These are phyloP conservation scores for Volucella bombylans DNA, from an alignment of 2,888 invertebrate genomes.

Conservation along the genomic window DNA sequence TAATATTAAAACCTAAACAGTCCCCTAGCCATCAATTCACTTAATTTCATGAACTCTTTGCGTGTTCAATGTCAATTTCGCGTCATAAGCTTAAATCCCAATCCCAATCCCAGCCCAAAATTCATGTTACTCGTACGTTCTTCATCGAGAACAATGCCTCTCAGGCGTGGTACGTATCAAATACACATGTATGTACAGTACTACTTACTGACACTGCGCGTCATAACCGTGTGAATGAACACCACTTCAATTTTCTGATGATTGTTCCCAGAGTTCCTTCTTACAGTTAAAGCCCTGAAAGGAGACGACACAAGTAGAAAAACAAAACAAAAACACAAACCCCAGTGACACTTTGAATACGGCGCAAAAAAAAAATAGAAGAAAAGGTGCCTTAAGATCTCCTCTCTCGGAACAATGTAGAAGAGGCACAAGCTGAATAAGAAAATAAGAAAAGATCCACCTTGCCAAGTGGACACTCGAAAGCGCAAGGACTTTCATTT, in stretches of 20 bases:
- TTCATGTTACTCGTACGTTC: constrained; percentile 32
- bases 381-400: constrained; percentile 4
- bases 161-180: constrained; percentile 28
- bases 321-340: constrained; percentile 14
- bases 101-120: not conserved
- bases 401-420: constrained; percentile 42
- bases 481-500: constrained; percentile 69
- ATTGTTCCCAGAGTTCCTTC: constrained; percentile 24
- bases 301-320: constrained; percentile 24
- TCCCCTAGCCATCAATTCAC: constrained; percentile 67
- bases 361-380: constrained; percentile 5
- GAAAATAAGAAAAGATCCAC: constrained; percentile 50
- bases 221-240: constrained; percentile 58
- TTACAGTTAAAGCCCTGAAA: too few relatives aligned
- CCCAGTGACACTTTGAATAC: constrained; percentile 26
- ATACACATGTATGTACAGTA: not conserved
- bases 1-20: constrained; percentile 65
- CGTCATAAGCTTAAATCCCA: constrained; percentile 48
- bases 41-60: constrained; percentile 56
- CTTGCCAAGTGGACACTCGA: constrained; percentile 68
- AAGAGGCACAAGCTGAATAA: too few relatives aligned
- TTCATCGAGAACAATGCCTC: constrained; percentile 52
- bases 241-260: constrained; percentile 54
- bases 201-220: constrained; percentile 19
- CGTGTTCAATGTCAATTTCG: constrained; percentile 70